A percentile compares a stretch with the other conserved stretches of the same genome.
Conservation (phyloP, 2,113 vertebrate genomes). For the Clarias gariepinus region DNA sequence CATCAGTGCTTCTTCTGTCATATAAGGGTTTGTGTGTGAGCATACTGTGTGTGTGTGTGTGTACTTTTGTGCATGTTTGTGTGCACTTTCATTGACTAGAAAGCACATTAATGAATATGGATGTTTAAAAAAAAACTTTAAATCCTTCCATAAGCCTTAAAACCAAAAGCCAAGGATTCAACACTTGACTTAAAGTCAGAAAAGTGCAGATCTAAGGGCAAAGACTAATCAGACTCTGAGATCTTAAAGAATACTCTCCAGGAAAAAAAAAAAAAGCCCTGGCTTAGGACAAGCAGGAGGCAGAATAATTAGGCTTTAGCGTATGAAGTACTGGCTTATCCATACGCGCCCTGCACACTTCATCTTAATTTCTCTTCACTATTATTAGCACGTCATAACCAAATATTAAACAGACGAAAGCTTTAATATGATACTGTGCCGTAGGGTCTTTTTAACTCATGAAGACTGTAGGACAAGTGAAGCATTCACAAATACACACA, state of each 20-base stretch:
- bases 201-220: conserved; percentile 44
- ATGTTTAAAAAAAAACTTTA: neutral
- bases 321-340: conserved; percentile 46
- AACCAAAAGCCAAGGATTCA: conserved; percentile 10
- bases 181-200: conserved; percentile 31
- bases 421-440: conserved; percentile 51
- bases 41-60: neutral
- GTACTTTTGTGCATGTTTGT: neutral
- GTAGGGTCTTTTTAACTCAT: conserved; percentile 40
- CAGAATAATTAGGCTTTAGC: conserved; percentile 55
- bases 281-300: conserved; percentile 37
- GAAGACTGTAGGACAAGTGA: conserved; percentile 43
- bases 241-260: conserved; percentile 22
- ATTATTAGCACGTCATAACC: conserved; percentile 58
- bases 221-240: conserved; percentile 14
- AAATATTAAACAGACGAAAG: conserved; percentile 48
- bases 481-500: neutral
- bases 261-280: conserved; percentile 21
- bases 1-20: neutral
- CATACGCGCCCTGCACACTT: conserved; percentile 40
- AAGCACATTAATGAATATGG: neutral
- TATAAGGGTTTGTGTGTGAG: neutral
- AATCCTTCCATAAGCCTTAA: conserved; percentile 13
- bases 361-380: conserved; percentile 50
- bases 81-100: neutral